phyloP scores from a whole-genome alignment of 2,113 vertebrate genomes.

The Ammodytes dubius region DNA sequence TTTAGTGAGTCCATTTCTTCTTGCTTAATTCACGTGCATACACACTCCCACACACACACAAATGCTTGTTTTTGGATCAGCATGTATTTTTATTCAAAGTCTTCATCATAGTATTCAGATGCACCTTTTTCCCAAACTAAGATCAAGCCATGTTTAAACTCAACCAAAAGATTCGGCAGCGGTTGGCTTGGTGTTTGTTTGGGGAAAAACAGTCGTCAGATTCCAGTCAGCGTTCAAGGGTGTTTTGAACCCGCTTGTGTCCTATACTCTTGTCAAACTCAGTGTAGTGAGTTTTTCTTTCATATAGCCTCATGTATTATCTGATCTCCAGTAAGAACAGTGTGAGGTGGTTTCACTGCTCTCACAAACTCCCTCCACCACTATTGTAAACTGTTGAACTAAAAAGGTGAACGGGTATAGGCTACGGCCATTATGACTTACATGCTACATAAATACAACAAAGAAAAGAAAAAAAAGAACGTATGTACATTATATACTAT shows the following conservation, averaged over 20 bases:
- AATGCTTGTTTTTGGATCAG: constrained; percentile 31
- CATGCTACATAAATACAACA: constrained; percentile 74
- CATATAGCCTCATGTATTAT: constrained; percentile 29
- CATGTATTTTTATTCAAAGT: constrained; percentile 68
- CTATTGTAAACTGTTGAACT: constrained; percentile 56
- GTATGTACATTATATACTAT: constrained; percentile 82
- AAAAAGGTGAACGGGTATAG: constrained; percentile 63
- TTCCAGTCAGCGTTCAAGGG: constrained; percentile 39
- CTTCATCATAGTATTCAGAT: constrained; percentile 58
- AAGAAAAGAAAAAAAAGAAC: constrained; percentile 38
- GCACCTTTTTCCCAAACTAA: constrained; percentile 25
- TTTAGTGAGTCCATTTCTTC: constrained; percentile 17
- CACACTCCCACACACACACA: background rate
- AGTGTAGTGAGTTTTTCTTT: constrained; percentile 21
- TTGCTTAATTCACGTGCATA: constrained; percentile 30
- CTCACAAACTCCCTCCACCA: constrained; percentile 27
- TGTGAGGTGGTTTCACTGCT: constrained; percentile 39
- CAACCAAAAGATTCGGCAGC: background rate
- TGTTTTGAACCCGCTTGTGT: constrained; percentile 24
- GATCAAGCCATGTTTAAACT: constrained; percentile 10
- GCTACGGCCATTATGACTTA: constrained; percentile 66
- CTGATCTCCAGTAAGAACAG: constrained; percentile 38
- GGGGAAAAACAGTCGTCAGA: constrained; percentile 15
- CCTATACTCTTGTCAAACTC: constrained; percentile 18
- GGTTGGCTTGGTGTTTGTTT: constrained; percentile 21